Conservation (phyloP, 2,888 invertebrate species). For the Hydropsyche betteni region DNA sequence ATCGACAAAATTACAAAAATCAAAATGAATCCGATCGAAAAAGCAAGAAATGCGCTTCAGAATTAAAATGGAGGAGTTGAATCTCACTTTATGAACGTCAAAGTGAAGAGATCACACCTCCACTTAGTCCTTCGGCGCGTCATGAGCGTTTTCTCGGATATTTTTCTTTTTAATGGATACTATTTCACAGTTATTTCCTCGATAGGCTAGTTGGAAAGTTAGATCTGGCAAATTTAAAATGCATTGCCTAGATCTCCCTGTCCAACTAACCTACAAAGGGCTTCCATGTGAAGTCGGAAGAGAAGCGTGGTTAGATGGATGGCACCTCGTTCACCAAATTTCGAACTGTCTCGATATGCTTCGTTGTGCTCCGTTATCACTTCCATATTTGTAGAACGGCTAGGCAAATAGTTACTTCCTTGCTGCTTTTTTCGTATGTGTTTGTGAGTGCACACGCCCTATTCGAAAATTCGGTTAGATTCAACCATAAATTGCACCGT, state of each 20-base stretch:
- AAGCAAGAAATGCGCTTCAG: slow-evolving; percentile 57
- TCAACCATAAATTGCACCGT: too few relatives aligned
- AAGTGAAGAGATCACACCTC: slow-evolving; percentile 71
- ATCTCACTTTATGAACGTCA: slow-evolving; percentile 66
- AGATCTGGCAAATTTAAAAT: slow-evolving; percentile 64
- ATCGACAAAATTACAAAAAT: too few relatives aligned
- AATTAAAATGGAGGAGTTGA: slow-evolving; percentile 71
- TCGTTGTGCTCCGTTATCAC: slow-evolving; percentile 18
- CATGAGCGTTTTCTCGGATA: neutral
- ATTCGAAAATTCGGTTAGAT: too few relatives aligned
- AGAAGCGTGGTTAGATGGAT: slow-evolving; percentile 1
- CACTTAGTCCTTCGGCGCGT: slow-evolving; percentile 65
- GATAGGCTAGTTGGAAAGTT: slow-evolving; percentile 69
- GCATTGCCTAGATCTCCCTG: slow-evolving; percentile 68
- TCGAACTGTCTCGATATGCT: neutral
- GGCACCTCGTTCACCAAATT: slow-evolving; percentile 3
- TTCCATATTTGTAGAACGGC: slow-evolving; percentile 6
- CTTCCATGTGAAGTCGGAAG: neutral
- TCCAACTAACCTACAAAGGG: slow-evolving; percentile 64
- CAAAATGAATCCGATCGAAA: too few relatives aligned
- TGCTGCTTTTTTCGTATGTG: neutral
- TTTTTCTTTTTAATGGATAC: neutral
- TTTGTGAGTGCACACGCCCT: neutral
- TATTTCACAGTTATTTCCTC: slow-evolving; percentile 50
- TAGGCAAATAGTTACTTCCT: slow-evolving; percentile 20